phyloP scores from a whole-genome alignment of 2,888 invertebrate genomes.

The Leptinotarsa peninsularis region DNA sequence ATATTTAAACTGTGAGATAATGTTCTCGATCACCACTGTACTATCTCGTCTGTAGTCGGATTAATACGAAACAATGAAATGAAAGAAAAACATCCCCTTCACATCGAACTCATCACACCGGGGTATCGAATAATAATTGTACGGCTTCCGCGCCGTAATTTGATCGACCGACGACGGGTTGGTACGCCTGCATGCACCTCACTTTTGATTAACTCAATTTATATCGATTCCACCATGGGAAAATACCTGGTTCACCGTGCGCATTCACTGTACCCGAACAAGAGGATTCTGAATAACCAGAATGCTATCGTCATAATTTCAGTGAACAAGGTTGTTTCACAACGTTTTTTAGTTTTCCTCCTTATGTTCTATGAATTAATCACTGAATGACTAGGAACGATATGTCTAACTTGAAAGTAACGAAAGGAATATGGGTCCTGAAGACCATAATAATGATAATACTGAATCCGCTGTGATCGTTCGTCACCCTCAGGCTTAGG shows the following conservation, averaged over 20 bases:
- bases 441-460: too few relatives aligned
- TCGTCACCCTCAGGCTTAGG: too few relatives aligned
- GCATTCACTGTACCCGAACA: background rate
- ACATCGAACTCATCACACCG: conserved; percentile 46
- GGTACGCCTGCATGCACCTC: conserved; percentile 51
- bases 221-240: conserved; percentile 49
- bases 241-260: conserved; percentile 29
- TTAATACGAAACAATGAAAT: conserved; percentile 48
- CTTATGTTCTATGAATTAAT: too few relatives aligned
- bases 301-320: too few relatives aligned
- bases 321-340: too few relatives aligned
- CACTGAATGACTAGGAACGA: too few relatives aligned
- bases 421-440: too few relatives aligned
- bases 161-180: conserved; percentile 35
- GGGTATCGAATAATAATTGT: conserved; percentile 49
- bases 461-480: too few relatives aligned
- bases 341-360: too few relatives aligned
- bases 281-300: background rate
- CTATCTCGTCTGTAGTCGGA: conserved; percentile 25
- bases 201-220: conserved; percentile 57
- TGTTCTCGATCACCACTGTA: background rate
- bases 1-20: background rate
- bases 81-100: conserved; percentile 48
- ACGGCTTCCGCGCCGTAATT: conserved; percentile 44
- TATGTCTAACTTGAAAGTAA: too few relatives aligned